These are phyloP conservation scores for Mongoloraphidia duomilia DNA, from an alignment of 2,888 invertebrate genomes.

Conservation along the genomic window DNA sequence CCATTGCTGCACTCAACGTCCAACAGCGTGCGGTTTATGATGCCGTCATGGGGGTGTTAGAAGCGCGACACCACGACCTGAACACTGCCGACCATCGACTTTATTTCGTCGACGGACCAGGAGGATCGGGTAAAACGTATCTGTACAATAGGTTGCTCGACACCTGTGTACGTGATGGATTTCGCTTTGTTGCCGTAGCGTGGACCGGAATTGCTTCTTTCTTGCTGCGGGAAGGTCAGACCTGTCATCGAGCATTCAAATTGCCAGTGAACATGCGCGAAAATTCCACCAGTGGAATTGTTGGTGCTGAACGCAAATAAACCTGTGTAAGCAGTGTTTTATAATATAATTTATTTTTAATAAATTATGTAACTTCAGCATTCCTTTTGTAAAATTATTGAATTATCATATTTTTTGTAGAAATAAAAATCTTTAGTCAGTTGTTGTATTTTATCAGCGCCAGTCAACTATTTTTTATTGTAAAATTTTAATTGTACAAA, in stretches of 20 bases:
- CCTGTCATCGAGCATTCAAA: background rate
- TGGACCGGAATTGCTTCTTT: slow-evolving; percentile 18
- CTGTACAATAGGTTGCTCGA: slow-evolving; percentile 12
- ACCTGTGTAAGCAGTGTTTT: no score
- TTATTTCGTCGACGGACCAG: slow-evolving; percentile 24
- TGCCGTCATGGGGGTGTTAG: slow-evolving; percentile 5
- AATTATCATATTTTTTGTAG: no score
- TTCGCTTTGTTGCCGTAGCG: slow-evolving; percentile 12
- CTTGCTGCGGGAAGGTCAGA: slow-evolving; percentile 16
- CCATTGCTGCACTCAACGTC: slow-evolving; percentile 10
- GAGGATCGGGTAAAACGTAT: slow-evolving; percentile 25
- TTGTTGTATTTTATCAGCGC: no score
- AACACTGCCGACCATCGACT: slow-evolving; percentile 1
- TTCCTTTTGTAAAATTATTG: no score
- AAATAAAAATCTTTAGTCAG: no score
- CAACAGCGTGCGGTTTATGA: slow-evolving; percentile 14
- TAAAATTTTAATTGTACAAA: no score
- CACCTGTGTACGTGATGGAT: background rate
- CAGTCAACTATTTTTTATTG: no score
- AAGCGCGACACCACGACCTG: slow-evolving; percentile 3
- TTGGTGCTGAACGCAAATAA: no score
- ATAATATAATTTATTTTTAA: no score
- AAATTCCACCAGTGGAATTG: no score
- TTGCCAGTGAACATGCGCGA: no score
- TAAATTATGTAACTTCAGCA: no score